Evolutionary conservation across 2,797 vertebrate species (phyloP), one percentile per base, ranked within the genome.

Genomic region (Todus mexicanus): DNA sequence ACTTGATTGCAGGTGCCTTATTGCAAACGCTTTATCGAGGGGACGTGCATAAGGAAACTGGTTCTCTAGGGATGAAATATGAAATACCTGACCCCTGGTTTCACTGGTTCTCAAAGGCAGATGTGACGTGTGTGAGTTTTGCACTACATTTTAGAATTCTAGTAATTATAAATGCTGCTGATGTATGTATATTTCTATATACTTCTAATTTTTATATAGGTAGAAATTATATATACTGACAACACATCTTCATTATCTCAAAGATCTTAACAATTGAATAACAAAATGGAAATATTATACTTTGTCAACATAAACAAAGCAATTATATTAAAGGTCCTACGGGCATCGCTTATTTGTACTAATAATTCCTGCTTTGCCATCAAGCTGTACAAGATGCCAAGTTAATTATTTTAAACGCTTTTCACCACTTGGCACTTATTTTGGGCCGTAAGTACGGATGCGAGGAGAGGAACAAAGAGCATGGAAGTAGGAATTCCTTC

Each of bases 361-460:
- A 83, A 77, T 83, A 93, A 84, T 43, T 89, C 29, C 70, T 89
- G 63, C 63, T 87, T 94, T 92, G 84, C 87, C 72, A 40, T 94
- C 84, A 85, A 68, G 53, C 47, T 42, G 13, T 56, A 63, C 33
- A 60, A 56, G 77, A 74, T 65, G 87, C 87, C 79, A 92, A 85
- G 33, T 85, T 91, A 91, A 92, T 93, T 83, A 72, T 94, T 95
- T 94, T 85, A 87, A 94, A 85, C 38, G 51, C 53, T 80, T 84
- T 87, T 89, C 61, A 61, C n/a, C 18, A 23, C 72, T 92, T 84
- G 72, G 69, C 72, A 74, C 54, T 79, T 65, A 43, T 65, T 91
- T 89, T 92, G 78, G 64, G 50, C 47, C 61, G 45, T 29, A 87
- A 53, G 11, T 71, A n/a, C 37, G 29, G 40, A 84, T 78, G 40